Evolutionary conservation across 2,113 vertebrate genomes (phyloP).

Genomic region (Orientallactaga bullata): DNA sequence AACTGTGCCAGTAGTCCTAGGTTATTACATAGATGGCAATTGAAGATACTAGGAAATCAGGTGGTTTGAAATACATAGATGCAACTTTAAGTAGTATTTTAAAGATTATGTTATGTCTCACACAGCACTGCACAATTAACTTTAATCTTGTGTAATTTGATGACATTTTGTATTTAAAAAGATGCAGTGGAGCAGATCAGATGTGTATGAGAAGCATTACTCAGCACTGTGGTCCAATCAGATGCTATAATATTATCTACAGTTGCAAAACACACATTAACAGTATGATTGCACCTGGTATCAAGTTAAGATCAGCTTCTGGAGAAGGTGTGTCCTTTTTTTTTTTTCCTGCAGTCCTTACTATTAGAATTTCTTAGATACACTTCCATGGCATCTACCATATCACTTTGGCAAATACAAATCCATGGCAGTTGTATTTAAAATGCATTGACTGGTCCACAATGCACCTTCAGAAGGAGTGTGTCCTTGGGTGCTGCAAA

Average conservation of each 20-base stretch:
- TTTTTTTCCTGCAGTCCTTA: constrained; percentile 32
- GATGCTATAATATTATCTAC: constrained; percentile 58
- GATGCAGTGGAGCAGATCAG: constrained; percentile 76
- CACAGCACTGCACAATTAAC: constrained; percentile 81
- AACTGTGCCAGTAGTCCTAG: constrained; percentile 77
- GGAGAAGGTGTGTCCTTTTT: constrained; percentile 60
- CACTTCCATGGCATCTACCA: neutral
- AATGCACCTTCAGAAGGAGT: constrained; percentile 68
- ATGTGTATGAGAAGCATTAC: constrained; percentile 60
- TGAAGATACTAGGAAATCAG: constrained; percentile 79
- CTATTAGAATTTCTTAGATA: neutral
- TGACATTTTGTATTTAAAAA: constrained; percentile 54
- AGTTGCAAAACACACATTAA: constrained; percentile 57
- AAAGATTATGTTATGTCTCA: constrained; percentile 76
- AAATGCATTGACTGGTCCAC: constrained; percentile 20
- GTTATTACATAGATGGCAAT: constrained; percentile 81
- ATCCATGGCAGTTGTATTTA: constrained; percentile 7
- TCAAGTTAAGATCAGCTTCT: constrained; percentile 39
- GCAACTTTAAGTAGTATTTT: constrained; percentile 82
- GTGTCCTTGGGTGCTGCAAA: constrained; percentile 47
- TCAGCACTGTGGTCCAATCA: constrained; percentile 71
- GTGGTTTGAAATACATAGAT: constrained; percentile 79
- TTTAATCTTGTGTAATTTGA: constrained; percentile 82
- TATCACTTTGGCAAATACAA: constrained; percentile 45
- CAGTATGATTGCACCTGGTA: constrained; percentile 34